These are phyloP conservation scores for Caenorhabditis remanei DNA, from an alignment of 1,140 invertebrate genomes.

Conservation along the genomic window DNA sequence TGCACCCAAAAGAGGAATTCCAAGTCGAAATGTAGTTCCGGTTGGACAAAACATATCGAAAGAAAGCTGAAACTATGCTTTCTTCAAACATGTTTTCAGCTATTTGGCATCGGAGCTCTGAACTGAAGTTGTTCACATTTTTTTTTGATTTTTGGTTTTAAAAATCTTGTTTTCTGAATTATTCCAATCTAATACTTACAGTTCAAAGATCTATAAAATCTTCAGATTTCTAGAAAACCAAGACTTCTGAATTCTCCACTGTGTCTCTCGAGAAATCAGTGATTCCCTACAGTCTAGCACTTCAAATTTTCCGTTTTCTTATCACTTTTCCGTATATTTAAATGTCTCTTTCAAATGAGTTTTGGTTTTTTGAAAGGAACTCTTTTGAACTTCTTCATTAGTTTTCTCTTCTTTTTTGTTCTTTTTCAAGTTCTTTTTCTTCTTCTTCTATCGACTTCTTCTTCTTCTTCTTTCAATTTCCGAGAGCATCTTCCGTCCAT, in stretches of 20 bases:
- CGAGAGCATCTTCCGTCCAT: constrained; percentile 30
- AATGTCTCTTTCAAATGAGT: background rate
- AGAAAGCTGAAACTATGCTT: too few relatives aligned
- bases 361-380: background rate
- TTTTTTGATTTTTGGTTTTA: too few relatives aligned
- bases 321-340: background rate
- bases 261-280: background rate
- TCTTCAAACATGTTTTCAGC: too few relatives aligned
- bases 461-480: constrained; percentile 22
- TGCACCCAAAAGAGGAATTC: too few relatives aligned
- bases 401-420: background rate
- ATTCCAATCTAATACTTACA: too few relatives aligned
- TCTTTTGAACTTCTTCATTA: background rate
- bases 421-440: background rate
- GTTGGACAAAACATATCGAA: too few relatives aligned
- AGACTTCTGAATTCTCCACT: background rate
- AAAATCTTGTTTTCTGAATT: too few relatives aligned
- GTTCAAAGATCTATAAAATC: too few relatives aligned
- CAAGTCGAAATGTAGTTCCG: too few relatives aligned
- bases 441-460: background rate
- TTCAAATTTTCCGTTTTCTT: background rate
- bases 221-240: too few relatives aligned
- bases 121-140: too few relatives aligned
- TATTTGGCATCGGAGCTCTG: too few relatives aligned
- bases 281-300: background rate